These are phyloP conservation scores for Aporophyla nigra DNA, from an alignment of 2,888 invertebrate genomes.

Conservation along the genomic window DNA sequence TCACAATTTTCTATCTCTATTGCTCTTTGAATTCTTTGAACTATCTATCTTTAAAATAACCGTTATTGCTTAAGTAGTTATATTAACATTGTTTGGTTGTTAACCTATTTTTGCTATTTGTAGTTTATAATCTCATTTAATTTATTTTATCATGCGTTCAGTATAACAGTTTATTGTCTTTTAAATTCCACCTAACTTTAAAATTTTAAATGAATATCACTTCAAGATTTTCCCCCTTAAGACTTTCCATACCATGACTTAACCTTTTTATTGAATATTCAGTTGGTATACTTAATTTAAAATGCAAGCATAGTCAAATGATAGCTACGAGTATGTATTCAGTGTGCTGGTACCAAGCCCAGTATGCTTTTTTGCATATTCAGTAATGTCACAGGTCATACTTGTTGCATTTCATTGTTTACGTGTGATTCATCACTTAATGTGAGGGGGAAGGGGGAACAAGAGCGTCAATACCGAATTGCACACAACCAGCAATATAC, in stretches of 20 bases:
- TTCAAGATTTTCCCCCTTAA: background rate
- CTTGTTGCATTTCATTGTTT: conserved; percentile 74
- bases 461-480: conserved; percentile 43
- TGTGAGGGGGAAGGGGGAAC: conserved; percentile 38
- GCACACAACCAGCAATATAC: conserved; percentile 45
- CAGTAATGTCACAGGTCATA: conserved; percentile 76
- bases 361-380: conserved; percentile 74
- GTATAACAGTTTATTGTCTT: background rate
- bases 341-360: conserved; percentile 57
- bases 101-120: conserved; percentile 30
- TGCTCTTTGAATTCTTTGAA: conserved; percentile 13
- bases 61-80: conserved; percentile 13
- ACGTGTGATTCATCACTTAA: conserved; percentile 77
- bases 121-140: background rate
- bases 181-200: background rate
- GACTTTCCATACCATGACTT: background rate
- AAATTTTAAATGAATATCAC: background rate
- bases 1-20: conserved; percentile 13
- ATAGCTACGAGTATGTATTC: conserved; percentile 31
- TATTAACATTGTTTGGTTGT: conserved; percentile 21
- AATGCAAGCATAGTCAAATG: conserved; percentile 36
- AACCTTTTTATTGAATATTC: conserved; percentile 6
- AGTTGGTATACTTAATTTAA: background rate
- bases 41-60: conserved; percentile 15
- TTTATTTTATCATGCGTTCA: background rate